A percentile compares a stretch with the other conserved stretches of the same genome.
phyloP scores from a whole-genome alignment of 2,888 invertebrate species.

The Coenonympha glycerion region DNA sequence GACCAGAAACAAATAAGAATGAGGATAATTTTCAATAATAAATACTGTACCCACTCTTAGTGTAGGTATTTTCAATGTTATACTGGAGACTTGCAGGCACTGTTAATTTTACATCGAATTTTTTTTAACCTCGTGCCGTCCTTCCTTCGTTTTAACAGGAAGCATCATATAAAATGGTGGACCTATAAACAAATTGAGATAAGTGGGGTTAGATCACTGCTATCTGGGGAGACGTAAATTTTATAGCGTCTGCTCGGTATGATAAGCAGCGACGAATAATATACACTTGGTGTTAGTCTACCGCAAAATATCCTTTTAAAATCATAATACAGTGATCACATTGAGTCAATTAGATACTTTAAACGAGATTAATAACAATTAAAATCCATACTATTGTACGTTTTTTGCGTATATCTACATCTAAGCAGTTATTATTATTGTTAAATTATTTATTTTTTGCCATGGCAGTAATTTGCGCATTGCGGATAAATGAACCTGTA shows the following conservation, averaged over 20 bases:
- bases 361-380: neutral
- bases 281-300: too few relatives aligned
- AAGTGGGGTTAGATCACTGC: constrained; percentile 18
- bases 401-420: neutral
- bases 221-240: constrained; percentile 15
- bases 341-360: too few relatives aligned
- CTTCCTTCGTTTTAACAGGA: constrained; percentile 14
- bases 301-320: too few relatives aligned
- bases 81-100: too few relatives aligned
- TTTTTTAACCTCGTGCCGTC: constrained; percentile 8
- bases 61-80: too few relatives aligned
- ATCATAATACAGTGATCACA: too few relatives aligned
- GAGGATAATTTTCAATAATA: too few relatives aligned
- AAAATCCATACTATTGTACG: neutral
- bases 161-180: constrained; percentile 9
- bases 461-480: neutral
- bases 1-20: too few relatives aligned
- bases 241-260: constrained; percentile 2
- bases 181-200: constrained; percentile 17
- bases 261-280: neutral
- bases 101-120: neutral
- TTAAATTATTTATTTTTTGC: neutral
- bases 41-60: too few relatives aligned
- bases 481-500: neutral
- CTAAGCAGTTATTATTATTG: neutral